Evolutionary conservation across 2,797 vertebrate species (phyloP).

Genomic region (Rhodeus uyekii): DNA sequence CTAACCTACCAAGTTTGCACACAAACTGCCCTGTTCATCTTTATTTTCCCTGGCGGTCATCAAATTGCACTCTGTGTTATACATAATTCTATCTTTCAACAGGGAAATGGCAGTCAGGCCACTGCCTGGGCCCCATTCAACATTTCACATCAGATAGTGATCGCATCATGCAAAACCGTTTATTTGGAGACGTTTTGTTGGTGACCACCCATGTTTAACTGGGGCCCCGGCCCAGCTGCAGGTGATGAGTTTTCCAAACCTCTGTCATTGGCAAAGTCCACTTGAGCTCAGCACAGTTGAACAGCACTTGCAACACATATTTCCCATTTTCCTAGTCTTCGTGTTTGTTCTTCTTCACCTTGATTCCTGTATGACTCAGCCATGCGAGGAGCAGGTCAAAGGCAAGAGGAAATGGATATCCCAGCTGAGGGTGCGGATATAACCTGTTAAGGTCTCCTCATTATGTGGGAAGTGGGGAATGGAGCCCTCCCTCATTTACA

Average conservation of each 20-base stretch:
- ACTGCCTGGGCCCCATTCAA: conserved; percentile 46
- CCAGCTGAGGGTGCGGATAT: conserved; percentile 74
- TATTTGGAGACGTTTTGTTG: conserved; percentile 68
- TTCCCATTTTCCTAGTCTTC: conserved; percentile 32
- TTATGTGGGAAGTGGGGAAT: conserved; percentile 62
- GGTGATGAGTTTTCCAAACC: conserved; percentile 88
- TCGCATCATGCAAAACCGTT: conserved; percentile 77
- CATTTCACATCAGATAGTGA: conserved; percentile 65
- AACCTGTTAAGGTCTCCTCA: conserved; percentile 66
- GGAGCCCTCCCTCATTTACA: conserved; percentile 57
- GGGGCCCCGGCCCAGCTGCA: conserved; percentile 61
- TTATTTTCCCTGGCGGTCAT: conserved; percentile 64
- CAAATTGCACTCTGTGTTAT: conserved; percentile 60
- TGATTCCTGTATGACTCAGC: conserved; percentile 78
- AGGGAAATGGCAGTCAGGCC: conserved; percentile 63
- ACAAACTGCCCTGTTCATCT: conserved; percentile 65
- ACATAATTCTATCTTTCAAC: conserved; percentile 69
- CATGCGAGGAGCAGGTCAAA: conserved; percentile 76
- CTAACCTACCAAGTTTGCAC: conserved; percentile 54
- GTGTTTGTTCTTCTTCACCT: conserved; percentile 85
- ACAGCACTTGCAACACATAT: conserved; percentile 12
- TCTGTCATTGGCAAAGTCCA: conserved; percentile 57
- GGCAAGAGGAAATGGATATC: conserved; percentile 81
- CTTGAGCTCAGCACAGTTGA: conserved; percentile 45
- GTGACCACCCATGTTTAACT: conserved; percentile 80